Evolutionary conservation across 2,113 vertebrate species (phyloP).

Genomic region (Poecilia latipinna): DNA sequence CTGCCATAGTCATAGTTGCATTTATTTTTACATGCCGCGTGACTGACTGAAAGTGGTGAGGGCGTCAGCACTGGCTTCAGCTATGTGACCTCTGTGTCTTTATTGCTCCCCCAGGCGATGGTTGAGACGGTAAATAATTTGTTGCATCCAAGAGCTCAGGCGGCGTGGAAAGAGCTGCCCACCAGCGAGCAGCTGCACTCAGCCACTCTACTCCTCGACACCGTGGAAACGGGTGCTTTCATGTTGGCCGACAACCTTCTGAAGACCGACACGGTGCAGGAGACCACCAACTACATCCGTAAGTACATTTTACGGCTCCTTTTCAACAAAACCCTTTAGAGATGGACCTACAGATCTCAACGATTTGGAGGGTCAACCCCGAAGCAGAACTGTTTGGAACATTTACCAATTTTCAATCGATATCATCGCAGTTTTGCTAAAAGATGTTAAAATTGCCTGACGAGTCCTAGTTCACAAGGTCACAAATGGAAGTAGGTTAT

Average conservation of each 20-base stretch:
- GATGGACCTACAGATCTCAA: conserved; percentile 16
- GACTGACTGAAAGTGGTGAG: conserved; percentile 27
- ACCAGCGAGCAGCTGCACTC: conserved; percentile 92
- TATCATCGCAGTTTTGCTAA: background rate
- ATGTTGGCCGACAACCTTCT: conserved; percentile 98
- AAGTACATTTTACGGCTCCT: conserved; percentile 72
- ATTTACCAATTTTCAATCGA: background rate
- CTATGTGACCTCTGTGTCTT: conserved; percentile 47
- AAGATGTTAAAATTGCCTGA: background rate
- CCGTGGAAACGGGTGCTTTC: conserved; percentile 96
- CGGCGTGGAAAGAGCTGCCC: conserved; percentile 91
- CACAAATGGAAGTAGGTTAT: background rate
- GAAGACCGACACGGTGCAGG: conserved; percentile 96
- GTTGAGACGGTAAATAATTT: conserved; percentile 98
- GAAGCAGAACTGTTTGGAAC: background rate
- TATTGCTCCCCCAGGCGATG: conserved; percentile 87
- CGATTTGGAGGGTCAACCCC: conserved; percentile 32
- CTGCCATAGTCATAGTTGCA: conserved; percentile 32
- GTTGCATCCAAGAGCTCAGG: conserved; percentile 90
- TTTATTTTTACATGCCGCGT: conserved; percentile 17
- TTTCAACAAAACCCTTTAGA: conserved; percentile 16
- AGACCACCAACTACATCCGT: conserved; percentile 97
- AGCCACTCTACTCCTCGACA: conserved; percentile 95
- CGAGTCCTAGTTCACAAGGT: background rate
- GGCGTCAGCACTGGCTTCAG: conserved; percentile 25